Conservation (phyloP, 2,888 invertebrate genomes). For the Chrysina gloriosa region DNA sequence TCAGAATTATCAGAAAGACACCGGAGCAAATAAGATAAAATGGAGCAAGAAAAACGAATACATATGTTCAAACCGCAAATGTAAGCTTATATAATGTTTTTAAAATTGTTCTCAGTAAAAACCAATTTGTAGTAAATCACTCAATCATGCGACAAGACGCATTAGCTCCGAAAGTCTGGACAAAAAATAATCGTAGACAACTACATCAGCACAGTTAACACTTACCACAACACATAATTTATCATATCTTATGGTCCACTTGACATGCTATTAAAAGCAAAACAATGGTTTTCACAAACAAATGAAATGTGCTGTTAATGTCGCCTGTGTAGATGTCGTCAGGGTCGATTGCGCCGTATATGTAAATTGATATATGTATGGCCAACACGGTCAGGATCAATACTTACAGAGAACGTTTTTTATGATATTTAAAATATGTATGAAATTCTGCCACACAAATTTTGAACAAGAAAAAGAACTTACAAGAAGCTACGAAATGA, state of each 20-base stretch:
- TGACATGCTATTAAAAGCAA: constrained; percentile 29
- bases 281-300: constrained; percentile 1
- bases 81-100: neutral
- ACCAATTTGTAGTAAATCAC: constrained; percentile 33
- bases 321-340: neutral
- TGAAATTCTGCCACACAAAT: too few relatives aligned
- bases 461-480: too few relatives aligned
- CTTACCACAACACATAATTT: constrained; percentile 17
- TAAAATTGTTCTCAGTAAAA: neutral
- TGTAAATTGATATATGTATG: constrained; percentile 5
- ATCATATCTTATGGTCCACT: constrained; percentile 8
- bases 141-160: neutral
- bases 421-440: neutral
- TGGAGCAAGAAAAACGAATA: neutral
- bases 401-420: neutral
- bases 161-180: neutral
- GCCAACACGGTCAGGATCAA: neutral
- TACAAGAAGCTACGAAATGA: too few relatives aligned
- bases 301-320: neutral
- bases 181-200: constrained; percentile 22
- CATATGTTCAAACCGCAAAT: constrained; percentile 1
- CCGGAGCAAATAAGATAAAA: neutral
- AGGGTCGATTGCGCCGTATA: neutral
- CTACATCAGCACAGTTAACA: constrained; percentile 8
- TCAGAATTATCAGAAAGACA: too few relatives aligned